phyloP scores from a whole-genome alignment of 1,140 invertebrate species.

The Drosophila parabipectinata region DNA sequence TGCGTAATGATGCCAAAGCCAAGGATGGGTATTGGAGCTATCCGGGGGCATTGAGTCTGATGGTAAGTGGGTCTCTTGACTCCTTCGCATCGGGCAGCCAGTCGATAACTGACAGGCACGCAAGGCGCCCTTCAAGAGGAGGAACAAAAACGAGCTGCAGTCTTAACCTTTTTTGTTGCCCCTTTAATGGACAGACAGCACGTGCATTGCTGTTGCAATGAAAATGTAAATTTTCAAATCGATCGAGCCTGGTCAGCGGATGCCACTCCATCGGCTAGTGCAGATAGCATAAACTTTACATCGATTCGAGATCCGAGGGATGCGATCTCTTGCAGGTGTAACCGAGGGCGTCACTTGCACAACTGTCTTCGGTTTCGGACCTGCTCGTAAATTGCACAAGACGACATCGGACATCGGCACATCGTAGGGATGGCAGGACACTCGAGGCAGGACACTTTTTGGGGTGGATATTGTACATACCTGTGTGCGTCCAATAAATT shows the following conservation, averaged over 20 bases:
- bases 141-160: constrained; percentile 25
- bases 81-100: constrained; percentile 54
- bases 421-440: constrained; percentile 1
- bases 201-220: constrained; percentile 54
- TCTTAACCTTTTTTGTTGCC: constrained; percentile 26
- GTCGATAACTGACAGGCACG: constrained; percentile 75
- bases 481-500: constrained; percentile 71
- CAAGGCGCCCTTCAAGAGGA: constrained; percentile 57
- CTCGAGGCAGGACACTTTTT: constrained; percentile 1
- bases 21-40: constrained; percentile 9
- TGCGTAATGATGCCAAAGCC: constrained; percentile 20
- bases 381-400: constrained; percentile 74
- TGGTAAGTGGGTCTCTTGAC: constrained; percentile 47
- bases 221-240: constrained; percentile 75
- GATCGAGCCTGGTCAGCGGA: constrained; percentile 59
- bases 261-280: constrained; percentile 59
- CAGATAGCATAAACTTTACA: constrained; percentile 59
- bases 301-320: constrained; percentile 40
- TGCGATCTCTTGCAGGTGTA: constrained; percentile 68
- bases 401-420: constrained; percentile 52
- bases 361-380: constrained; percentile 40
- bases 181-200: constrained; percentile 27
- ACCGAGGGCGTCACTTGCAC: constrained; percentile 72
- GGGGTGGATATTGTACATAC: constrained; percentile 13
- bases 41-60: constrained; percentile 23